phyloP scores from a whole-genome alignment of 2,888 invertebrate species.

The Crossocerus cetratus region DNA sequence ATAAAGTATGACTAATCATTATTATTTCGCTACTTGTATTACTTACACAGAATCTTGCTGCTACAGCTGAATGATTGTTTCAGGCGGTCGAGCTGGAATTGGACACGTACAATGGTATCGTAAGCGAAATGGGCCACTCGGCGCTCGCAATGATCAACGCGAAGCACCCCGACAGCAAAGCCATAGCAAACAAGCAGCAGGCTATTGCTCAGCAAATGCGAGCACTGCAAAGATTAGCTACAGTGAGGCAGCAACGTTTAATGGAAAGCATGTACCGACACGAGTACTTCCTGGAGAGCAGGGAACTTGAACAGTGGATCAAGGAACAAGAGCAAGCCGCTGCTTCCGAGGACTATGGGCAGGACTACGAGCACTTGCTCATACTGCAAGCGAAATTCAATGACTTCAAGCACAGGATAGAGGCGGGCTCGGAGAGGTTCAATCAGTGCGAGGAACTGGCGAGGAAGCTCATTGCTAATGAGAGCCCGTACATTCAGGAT shows the following conservation, averaged over 20 bases:
- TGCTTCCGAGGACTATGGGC: constrained; percentile 94
- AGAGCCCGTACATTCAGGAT: constrained; percentile 90
- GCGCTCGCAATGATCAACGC: constrained; percentile 89
- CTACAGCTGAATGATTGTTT: neutral
- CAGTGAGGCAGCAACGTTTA: constrained; percentile 88
- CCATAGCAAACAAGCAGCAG: constrained; percentile 87
- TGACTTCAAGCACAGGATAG: constrained; percentile 93
- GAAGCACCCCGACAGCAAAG: constrained; percentile 90
- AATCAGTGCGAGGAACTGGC: constrained; percentile 94
- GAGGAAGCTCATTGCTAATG: constrained; percentile 90
- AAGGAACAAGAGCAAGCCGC: constrained; percentile 93
- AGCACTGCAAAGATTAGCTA: constrained; percentile 88
- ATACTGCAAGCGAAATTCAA: constrained; percentile 94
- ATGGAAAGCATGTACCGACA: constrained; percentile 95
- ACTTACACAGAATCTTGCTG: neutral
- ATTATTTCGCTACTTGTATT: neutral
- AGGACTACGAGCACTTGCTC: constrained; percentile 93
- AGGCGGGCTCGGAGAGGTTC: constrained; percentile 93
- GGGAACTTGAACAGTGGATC: constrained; percentile 95
- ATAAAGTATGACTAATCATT: constrained; percentile 83
- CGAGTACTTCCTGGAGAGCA: constrained; percentile 93
- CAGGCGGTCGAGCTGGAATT: constrained; percentile 92
- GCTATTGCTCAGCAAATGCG: constrained; percentile 87
- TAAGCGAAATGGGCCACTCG: constrained; percentile 94
- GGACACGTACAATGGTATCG: constrained; percentile 93